phyloP scores from a whole-genome alignment of 2,888 invertebrate genomes.

The Xestia c-nigrum region DNA sequence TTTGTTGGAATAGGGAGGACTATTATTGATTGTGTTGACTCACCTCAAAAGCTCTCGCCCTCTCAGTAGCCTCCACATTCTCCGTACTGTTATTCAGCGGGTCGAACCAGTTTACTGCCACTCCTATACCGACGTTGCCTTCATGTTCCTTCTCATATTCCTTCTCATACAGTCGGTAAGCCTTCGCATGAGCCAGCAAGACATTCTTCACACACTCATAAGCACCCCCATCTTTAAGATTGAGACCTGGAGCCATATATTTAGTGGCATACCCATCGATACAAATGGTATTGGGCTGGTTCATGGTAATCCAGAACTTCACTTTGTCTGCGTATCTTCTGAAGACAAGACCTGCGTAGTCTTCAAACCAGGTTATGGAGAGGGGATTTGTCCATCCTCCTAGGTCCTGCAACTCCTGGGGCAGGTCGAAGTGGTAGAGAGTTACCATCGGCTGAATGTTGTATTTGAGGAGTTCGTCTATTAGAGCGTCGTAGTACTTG shows the following conservation, averaged over 20 bases:
- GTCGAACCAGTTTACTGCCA: constrained; percentile 81
- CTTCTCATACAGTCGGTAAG: constrained; percentile 83
- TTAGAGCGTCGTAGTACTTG: constrained; percentile 90
- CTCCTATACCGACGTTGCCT: constrained; percentile 80
- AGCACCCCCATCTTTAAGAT: constrained; percentile 82
- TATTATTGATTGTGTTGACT: not conserved
- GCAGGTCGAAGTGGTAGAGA: constrained; percentile 81
- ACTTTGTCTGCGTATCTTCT: constrained; percentile 86
- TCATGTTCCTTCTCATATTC: constrained; percentile 70
- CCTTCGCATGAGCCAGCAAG: constrained; percentile 91
- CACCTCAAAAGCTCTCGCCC: constrained; percentile 80
- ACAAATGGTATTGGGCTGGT: constrained; percentile 89
- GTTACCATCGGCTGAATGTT: constrained; percentile 82
- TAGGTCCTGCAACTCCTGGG: constrained; percentile 79
- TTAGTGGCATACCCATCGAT: constrained; percentile 84
- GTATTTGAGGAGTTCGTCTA: constrained; percentile 84
- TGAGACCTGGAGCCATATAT: constrained; percentile 78
- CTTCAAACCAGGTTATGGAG: constrained; percentile 83
- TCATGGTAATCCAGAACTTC: constrained; percentile 91
- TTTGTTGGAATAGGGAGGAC: no score
- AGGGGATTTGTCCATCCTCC: constrained; percentile 82
- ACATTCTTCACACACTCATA: constrained; percentile 90
- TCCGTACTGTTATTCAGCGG: constrained; percentile 76
- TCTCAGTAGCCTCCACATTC: constrained; percentile 78
- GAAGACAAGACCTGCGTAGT: constrained; percentile 86